Evolutionary conservation across 2,797 vertebrate species (phyloP).

Genomic region (Amphiprion clarkii): DNA sequence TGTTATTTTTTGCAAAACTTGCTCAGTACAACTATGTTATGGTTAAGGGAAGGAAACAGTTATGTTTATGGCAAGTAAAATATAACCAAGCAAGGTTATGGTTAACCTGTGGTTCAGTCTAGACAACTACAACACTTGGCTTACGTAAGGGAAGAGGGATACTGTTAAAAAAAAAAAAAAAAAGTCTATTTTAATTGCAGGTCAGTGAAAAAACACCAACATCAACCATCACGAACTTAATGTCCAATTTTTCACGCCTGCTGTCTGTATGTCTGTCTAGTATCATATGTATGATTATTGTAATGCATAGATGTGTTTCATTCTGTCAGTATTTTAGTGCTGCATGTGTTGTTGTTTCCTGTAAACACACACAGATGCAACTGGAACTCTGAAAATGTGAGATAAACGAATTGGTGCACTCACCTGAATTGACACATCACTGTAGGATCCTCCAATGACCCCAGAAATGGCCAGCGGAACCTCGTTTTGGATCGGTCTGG

Average conservation of each 20-base stretch:
- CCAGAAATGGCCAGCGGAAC: conserved; percentile 94
- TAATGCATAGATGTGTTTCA: neutral
- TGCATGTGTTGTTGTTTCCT: conserved; percentile 3
- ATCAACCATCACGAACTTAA: no score
- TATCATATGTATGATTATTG: neutral
- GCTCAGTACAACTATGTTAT: no score
- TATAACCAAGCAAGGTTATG: no score
- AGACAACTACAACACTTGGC: no score
- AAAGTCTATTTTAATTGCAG: no score
- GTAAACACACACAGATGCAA: neutral
- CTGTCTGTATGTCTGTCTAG: no score
- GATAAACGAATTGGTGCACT: neutral
- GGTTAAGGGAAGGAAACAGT: neutral
- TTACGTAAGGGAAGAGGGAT: no score
- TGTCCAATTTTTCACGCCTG: no score
- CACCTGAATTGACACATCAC: conserved; percentile 99
- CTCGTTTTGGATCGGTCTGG: conserved; percentile 93
- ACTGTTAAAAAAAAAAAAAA: no score
- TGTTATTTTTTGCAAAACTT: neutral
- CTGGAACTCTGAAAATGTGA: neutral
- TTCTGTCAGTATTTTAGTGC: neutral
- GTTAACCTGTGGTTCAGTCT: no score
- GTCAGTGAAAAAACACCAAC: no score
- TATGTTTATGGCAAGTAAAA: neutral
- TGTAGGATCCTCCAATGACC: conserved; percentile 98